Conservation (phyloP, 2,888 invertebrate genomes). For the Volucella bombylans region DNA sequence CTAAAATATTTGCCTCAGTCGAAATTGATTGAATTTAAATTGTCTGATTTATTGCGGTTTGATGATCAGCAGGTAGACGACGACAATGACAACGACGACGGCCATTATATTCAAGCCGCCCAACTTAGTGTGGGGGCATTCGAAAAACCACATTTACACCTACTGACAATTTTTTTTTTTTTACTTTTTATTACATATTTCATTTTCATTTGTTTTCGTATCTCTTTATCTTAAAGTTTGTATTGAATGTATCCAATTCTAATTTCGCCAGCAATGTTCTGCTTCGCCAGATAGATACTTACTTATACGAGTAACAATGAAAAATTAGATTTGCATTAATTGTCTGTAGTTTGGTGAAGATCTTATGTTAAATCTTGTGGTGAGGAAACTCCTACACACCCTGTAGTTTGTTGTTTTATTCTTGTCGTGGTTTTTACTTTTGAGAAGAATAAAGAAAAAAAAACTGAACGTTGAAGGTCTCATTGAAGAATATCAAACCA, state of each 20-base stretch:
- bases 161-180: conserved; percentile 41
- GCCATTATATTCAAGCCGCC: conserved; percentile 39
- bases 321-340: conserved; percentile 66
- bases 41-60: conserved; percentile 69
- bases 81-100: conserved; percentile 23
- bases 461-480: conserved; percentile 44
- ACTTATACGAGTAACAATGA: conserved; percentile 33
- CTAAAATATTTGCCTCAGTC: conserved; percentile 51
- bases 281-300: conserved; percentile 15
- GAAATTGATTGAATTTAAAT: conserved; percentile 72
- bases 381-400: conserved; percentile 53
- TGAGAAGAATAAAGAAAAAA: conserved; percentile 29
- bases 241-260: conserved; percentile 27
- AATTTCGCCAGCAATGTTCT: conserved; percentile 58
- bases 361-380: conserved; percentile 66
- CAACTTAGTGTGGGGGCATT: conserved; percentile 64
- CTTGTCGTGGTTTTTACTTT: conserved; percentile 33
- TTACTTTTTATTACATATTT: neutral
- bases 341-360: conserved; percentile 62
- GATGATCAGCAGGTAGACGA: conserved; percentile 70
- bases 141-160: conserved; percentile 66
- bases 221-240: conserved; percentile 7
- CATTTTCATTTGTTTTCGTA: neutral
- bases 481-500: conserved; percentile 32
- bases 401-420: conserved; percentile 2